Conservation (phyloP, 1,140 invertebrate species). For the Saccostrea glomerata region DNA sequence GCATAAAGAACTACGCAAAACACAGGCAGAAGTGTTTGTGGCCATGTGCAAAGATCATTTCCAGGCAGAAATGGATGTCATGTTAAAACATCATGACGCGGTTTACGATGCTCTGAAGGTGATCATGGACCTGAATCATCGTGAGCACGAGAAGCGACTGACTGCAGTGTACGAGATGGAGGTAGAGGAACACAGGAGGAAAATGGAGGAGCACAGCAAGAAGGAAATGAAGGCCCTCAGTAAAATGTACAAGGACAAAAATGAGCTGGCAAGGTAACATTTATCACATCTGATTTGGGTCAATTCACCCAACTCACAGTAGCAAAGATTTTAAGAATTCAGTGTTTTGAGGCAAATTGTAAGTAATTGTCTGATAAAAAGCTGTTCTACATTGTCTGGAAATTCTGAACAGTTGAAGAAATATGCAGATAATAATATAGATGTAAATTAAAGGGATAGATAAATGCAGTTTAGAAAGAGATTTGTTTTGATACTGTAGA, state of each 20-base stretch:
- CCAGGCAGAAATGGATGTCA: constrained; percentile 87
- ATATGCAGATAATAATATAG: too few relatives aligned
- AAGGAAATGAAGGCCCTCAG: constrained; percentile 91
- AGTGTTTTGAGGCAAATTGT: too few relatives aligned
- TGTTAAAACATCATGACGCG: constrained; percentile 90
- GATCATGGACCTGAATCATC: constrained; percentile 88
- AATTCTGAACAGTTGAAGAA: too few relatives aligned
- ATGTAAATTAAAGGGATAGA: too few relatives aligned
- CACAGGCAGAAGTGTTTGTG: constrained; percentile 85
- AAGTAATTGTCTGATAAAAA: too few relatives aligned
- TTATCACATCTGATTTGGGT: too few relatives aligned
- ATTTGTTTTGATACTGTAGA: too few relatives aligned
- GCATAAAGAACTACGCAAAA: constrained; percentile 80
- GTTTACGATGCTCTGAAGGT: constrained; percentile 86
- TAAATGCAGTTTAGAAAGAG: too few relatives aligned
- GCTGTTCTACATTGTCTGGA: too few relatives aligned
- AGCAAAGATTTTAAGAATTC: too few relatives aligned
- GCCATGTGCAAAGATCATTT: constrained; percentile 86
- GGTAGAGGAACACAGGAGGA: constrained; percentile 88
- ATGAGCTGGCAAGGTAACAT: constrained; percentile 87
- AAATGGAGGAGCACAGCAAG: constrained; percentile 88
- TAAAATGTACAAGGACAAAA: constrained; percentile 91
- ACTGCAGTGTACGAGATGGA: constrained; percentile 78
- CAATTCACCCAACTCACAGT: too few relatives aligned
- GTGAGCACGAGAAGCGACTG: constrained; percentile 86